Base-by-base conservation (phyloP, 2,113 vertebrate species). In the Columba janthina region DNA sequence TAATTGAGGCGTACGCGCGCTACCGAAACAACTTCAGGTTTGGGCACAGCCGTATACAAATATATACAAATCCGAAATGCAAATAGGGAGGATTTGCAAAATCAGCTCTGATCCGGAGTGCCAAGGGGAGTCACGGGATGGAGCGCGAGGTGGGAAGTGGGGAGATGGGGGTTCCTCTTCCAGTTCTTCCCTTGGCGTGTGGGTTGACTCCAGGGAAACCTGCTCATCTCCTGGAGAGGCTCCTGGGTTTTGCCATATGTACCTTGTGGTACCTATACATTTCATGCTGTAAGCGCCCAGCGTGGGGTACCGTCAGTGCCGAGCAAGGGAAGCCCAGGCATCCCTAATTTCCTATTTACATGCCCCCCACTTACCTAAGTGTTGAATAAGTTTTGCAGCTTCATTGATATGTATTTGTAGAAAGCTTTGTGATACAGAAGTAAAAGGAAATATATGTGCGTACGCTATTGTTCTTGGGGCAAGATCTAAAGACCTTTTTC, bases 31-130 rank as follows among this genome's bases (percentile, higher is more conserved):
- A 26, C 86, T 74, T 86, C 65, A 70, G 90, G 72, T 95, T 77
- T 77, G 89, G 89, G 86, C 93, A 81, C 0, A 8, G 92, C 69
- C 1, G 0, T 76, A 77, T 13, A 46, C 92, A 93, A 94, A 92
- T 74, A 28, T 5, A 64, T 29, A 69, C 91, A 92, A 93, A 93
- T 77, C 36, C 64, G 34, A 34, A n/a, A 95, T 77, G 95, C 93
- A 95, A 79, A 95, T n/a, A 14, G 60, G 25, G 42, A 83, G 46
- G 67, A 32, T 90, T 94, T 91, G 89, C 89, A 85, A 79, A 84
- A 74, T 80, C 78, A 40, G 29, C 64, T 91, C 74, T n/a, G 86
- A 60, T 65, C 58, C 0, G 0, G 69, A 56, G 57, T 28, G 78
- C 85, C 32, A 70, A 40, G 60, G 66, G 36, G 66, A 80, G 85